These are phyloP conservation scores for Sarotherodon lohbergeri DNA, from an alignment of 2,113 vertebrate species.

Conservation along the genomic window DNA sequence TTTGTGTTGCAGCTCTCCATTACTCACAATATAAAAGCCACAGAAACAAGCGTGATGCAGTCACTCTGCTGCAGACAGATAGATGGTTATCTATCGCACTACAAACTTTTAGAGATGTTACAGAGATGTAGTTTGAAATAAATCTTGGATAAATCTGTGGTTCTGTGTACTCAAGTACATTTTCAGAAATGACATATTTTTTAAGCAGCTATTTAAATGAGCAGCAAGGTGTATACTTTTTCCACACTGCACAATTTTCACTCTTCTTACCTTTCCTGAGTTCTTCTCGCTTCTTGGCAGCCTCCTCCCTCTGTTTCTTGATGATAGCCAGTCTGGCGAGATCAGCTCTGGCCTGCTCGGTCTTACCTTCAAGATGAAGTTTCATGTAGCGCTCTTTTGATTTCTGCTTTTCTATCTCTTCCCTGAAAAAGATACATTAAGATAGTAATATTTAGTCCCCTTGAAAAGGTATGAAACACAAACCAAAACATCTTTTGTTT, in stretches of 20 bases:
- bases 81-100: not conserved
- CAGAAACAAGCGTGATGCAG: not conserved
- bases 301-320: constrained; percentile 79
- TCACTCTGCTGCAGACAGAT: not conserved
- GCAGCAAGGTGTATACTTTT: not conserved
- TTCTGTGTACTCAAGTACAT: not conserved
- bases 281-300: constrained; percentile 74
- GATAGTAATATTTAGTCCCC: not conserved
- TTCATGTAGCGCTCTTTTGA: constrained; percentile 80
- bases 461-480: not conserved
- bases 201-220: not conserved
- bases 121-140: not conserved
- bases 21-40: not conserved
- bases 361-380: constrained; percentile 79
- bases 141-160: not conserved
- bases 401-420: constrained; percentile 81
- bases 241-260: not conserved
- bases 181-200: not conserved
- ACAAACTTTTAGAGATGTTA: not conserved
- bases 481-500: not conserved
- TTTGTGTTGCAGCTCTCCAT: not conserved
- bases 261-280: constrained; percentile 70
- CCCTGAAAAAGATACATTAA: constrained; percentile 44
- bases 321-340: constrained; percentile 78
- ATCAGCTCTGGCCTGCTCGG: constrained; percentile 76